Conservation (phyloP, 2,113 vertebrate genomes). For the Abramis brama region DNA sequence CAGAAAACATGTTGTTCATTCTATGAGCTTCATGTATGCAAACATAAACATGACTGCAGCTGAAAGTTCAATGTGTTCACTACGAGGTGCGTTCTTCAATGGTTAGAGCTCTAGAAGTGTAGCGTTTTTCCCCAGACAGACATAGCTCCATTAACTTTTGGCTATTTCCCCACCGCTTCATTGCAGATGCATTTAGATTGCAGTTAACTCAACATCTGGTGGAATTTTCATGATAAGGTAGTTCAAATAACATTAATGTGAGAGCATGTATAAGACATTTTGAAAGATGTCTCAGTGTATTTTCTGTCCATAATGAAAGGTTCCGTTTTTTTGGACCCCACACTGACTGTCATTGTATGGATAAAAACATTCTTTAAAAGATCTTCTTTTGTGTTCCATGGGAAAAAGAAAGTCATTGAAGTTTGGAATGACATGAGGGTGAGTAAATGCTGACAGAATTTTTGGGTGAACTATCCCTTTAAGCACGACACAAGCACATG, state of each 20-base stretch:
- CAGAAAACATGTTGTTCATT: slow-evolving; percentile 33
- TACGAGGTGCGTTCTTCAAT: neutral
- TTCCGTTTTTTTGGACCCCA: neutral
- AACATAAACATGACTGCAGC: slow-evolving; percentile 4
- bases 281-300: too few relatives aligned
- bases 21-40: slow-evolving; percentile 26
- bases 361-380: neutral
- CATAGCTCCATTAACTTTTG: neutral
- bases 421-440: neutral
- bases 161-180: neutral
- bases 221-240: neutral
- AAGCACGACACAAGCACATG: neutral
- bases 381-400: neutral
- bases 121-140: too few relatives aligned
- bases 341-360: neutral
- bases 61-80: neutral
- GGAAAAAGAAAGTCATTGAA: neutral
- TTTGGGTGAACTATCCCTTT: neutral
- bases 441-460: neutral
- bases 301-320: neutral
- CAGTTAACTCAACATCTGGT: neutral
- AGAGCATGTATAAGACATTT: neutral
- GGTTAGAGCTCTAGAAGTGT: neutral
- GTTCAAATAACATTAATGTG: neutral
- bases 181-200: slow-evolving; percentile 1